Base-by-base conservation (phyloP, 2,797 vertebrate genomes). In the Heliangelus exortis region DNA sequence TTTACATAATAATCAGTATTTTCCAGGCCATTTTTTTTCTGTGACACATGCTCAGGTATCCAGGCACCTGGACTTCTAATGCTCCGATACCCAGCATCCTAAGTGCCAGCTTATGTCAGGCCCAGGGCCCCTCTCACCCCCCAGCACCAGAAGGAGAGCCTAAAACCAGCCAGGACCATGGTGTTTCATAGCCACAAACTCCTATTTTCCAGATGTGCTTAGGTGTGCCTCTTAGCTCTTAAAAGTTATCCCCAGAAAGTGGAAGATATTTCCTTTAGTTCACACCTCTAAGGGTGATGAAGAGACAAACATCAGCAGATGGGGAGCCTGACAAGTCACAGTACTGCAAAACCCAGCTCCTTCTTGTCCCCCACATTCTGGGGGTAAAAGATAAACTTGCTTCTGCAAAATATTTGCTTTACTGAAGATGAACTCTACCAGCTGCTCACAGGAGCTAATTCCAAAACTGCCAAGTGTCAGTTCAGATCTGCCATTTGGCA, bases 271-370 rank as follows among this genome's bases (percentile, higher is more conserved):
- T 59, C 41, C 83, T 84, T 77, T 10, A 20, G 58, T 69, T 90
- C 58, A 69, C 11, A 25, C 55, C 26, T 12, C 39, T 13, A 15
- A 10, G 48, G 39, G 48, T 41, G 80, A 61, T 47, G 39, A 69
- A 81, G 73, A 84, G 71, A 75, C 63, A 84, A 58, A 48, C 69
- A 69, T 45, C 80, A 91, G 90, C 84, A 92, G 76, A 76, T 33
- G 43, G 55, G 72, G 59, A 75, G 33, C 39, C 68, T 41, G 73
- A 43, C 50, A 63, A 77, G 61, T 28, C 48, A 6, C 0, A 10
- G 41, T 47, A 54, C 63, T 69, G 55, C 3, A 3, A 65, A 88
- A 79, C 0, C 2, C 55, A 59, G 83, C 69, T 91, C 53, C 54
- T 66, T 62, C 20, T 25, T 43, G 54, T 53, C 54, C 50, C 82